These are phyloP conservation scores for Amblyraja radiata DNA, from an alignment of 2,797 vertebrate genomes.

Conservation along the genomic window DNA sequence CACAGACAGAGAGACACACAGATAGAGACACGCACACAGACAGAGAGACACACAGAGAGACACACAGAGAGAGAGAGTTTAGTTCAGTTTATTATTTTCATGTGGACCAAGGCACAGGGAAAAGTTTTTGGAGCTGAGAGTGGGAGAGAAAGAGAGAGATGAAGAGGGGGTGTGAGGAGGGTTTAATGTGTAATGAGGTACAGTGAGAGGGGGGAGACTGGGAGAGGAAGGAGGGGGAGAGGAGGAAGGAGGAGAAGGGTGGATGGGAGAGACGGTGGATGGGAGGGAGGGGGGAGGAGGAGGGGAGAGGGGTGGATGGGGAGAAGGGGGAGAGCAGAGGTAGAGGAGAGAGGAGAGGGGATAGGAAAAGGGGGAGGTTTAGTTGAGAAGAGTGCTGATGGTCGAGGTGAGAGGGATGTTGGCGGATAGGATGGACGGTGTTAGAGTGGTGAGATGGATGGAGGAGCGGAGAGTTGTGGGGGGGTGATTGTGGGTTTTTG, in stretches of 20 bases:
- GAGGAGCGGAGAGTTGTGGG: not conserved
- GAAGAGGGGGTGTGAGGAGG: too few relatives aligned
- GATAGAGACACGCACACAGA: too few relatives aligned
- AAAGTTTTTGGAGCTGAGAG: too few relatives aligned
- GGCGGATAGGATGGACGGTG: slow-evolving; percentile 30
- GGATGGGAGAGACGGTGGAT: not conserved
- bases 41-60: too few relatives aligned
- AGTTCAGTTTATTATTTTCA: too few relatives aligned
- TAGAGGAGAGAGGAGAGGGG: slow-evolving; percentile 42
- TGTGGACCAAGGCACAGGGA: too few relatives aligned
- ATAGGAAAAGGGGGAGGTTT: slow-evolving; percentile 13
- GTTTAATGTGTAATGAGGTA: too few relatives aligned
- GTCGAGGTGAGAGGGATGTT: not conserved
- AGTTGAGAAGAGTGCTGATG: not conserved
- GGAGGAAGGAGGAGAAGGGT: slow-evolving; percentile 36
- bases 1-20: too few relatives aligned
- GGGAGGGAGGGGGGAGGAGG: slow-evolving; percentile 54
- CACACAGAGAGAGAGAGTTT: too few relatives aligned
- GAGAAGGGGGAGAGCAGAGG: slow-evolving; percentile 43
- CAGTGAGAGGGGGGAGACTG: not conserved
- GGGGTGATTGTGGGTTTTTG: too few relatives aligned
- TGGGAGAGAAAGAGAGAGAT: too few relatives aligned
- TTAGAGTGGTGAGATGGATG: not conserved
- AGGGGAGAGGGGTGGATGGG: slow-evolving; percentile 43
- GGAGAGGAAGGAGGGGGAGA: not conserved